Conservation (phyloP, 2,888 invertebrate genomes). For the Sarcophaga subvicina region DNA sequence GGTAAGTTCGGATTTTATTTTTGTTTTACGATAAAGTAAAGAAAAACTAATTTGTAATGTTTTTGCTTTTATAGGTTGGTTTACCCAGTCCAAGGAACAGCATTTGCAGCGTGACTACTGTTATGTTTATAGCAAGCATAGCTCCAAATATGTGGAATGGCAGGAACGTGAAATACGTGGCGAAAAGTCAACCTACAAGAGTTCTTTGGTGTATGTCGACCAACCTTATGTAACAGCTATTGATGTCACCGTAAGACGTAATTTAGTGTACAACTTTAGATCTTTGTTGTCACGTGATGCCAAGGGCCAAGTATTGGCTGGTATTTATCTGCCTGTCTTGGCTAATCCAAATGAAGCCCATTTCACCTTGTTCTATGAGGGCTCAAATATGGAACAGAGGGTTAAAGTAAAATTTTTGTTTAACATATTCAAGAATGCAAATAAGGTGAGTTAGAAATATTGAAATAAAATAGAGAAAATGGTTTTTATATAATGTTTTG, state of each 20-base stretch:
- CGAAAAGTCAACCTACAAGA: constrained; percentile 85
- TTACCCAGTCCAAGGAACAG: constrained; percentile 90
- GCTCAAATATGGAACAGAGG: constrained; percentile 83
- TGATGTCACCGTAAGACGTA: constrained; percentile 93
- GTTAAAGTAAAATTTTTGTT: constrained; percentile 90
- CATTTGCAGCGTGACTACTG: constrained; percentile 92
- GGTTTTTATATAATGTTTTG: constrained; percentile 12
- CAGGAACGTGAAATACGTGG: constrained; percentile 89
- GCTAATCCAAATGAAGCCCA: constrained; percentile 84
- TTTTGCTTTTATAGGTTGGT: constrained; percentile 85
- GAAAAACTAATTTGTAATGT: constrained; percentile 61
- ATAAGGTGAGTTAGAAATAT: constrained; percentile 82
- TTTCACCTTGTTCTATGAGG: constrained; percentile 91
- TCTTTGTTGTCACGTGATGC: constrained; percentile 91
- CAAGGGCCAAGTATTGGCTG: constrained; percentile 91
- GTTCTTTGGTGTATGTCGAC: constrained; percentile 90
- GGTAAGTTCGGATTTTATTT: constrained; percentile 82
- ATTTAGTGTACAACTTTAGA: constrained; percentile 91
- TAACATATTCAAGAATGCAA: constrained; percentile 84
- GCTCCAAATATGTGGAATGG: constrained; percentile 92
- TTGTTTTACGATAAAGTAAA: constrained; percentile 84
- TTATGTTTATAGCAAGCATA: constrained; percentile 88
- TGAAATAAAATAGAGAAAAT: background rate
- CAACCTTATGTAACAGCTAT: constrained; percentile 91
- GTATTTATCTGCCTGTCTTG: constrained; percentile 92